These are phyloP conservation scores for Eptesicus fuscus DNA, from an alignment of 2,113 vertebrate species.

Conservation along the genomic window DNA sequence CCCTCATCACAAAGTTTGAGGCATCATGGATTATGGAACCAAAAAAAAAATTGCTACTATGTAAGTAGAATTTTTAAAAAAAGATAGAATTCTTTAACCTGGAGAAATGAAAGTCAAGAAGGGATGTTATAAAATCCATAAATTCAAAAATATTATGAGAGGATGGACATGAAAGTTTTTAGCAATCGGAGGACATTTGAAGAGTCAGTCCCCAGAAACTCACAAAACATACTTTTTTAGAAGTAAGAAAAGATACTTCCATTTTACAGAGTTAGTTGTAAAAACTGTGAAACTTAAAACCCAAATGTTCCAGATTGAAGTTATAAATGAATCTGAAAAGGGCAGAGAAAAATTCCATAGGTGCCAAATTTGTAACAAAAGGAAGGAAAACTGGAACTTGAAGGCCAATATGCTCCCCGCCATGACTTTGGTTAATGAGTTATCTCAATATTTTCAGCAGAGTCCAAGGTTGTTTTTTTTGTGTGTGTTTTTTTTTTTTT, in stretches of 20 bases:
- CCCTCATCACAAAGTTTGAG: neutral
- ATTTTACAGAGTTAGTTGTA: constrained; percentile 66
- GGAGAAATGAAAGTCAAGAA: constrained; percentile 63
- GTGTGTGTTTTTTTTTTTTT: neutral
- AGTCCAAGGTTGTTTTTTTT: neutral
- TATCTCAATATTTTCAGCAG: constrained; percentile 23
- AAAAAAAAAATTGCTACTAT: constrained; percentile 35
- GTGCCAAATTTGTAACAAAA: constrained; percentile 20
- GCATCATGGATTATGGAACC: constrained; percentile 50
- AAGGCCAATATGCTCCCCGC: neutral
- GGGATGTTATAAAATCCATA: constrained; percentile 54
- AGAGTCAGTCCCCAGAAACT: constrained; percentile 57
- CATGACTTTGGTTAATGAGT: neutral
- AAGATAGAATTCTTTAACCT: constrained; percentile 37
- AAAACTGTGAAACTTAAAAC: constrained; percentile 50
- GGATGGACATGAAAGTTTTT: constrained; percentile 48
- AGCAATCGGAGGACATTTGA: constrained; percentile 52
- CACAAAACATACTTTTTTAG: constrained; percentile 64
- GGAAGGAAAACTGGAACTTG: neutral
- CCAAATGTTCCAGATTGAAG: constrained; percentile 7
- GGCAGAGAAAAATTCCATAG: constrained; percentile 43
- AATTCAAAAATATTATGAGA: constrained; percentile 68
- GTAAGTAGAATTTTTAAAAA: neutral
- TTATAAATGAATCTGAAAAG: constrained; percentile 41
- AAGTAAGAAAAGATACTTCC: constrained; percentile 65